phyloP scores from a whole-genome alignment of 2,888 invertebrate species.

The Eupithecia dodoneata region DNA sequence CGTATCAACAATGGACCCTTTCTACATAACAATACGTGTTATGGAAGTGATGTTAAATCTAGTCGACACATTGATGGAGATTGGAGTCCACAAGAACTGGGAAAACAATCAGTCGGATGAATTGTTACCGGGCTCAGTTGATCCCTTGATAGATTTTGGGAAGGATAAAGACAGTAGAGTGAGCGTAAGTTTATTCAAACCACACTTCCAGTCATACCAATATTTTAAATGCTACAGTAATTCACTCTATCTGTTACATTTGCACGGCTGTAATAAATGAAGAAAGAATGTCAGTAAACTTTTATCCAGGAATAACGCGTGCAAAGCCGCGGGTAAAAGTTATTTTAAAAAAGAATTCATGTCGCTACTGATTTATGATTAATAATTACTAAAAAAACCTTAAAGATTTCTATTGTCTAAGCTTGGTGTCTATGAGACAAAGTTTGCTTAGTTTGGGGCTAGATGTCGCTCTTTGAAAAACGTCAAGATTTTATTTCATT shows the following conservation, averaged over 20 bases:
- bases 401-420: not conserved
- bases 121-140: slow-evolving; percentile 60
- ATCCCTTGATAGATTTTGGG: slow-evolving; percentile 70
- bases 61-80: slow-evolving; percentile 95
- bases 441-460: not conserved
- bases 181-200: slow-evolving; percentile 29
- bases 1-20: slow-evolving; percentile 92
- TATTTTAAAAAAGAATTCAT: not conserved
- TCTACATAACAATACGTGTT: slow-evolving; percentile 93
- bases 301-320: not conserved
- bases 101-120: slow-evolving; percentile 72
- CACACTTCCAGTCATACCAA: too few relatives aligned
- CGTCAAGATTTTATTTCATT: not conserved
- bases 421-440: not conserved
- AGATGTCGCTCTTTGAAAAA: not conserved
- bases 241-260: not conserved
- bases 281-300: not conserved
- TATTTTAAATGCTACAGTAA: not conserved
- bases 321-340: not conserved
- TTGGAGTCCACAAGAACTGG: slow-evolving; percentile 90
- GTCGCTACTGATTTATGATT: not conserved
- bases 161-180: slow-evolving; percentile 78
- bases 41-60: slow-evolving; percentile 97
- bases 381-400: not conserved
- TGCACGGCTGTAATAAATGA: not conserved